Percentiles rank a stretch among this genome's conserved stretches.
Conservation (phyloP, 2,797 vertebrate genomes). For the Anguilla obscura region DNA sequence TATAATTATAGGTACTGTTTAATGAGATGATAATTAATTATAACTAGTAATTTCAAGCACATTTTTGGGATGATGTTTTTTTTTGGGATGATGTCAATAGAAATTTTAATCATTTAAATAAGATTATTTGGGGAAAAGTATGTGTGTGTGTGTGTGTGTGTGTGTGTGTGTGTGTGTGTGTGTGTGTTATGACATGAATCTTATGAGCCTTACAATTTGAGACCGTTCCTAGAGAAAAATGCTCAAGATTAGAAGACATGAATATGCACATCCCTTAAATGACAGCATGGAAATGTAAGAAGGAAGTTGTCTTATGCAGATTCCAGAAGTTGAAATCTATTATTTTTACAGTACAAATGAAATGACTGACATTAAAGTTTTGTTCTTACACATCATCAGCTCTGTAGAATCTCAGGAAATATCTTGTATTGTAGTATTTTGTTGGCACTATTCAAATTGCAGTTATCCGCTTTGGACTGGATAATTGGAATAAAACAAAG, state of each 20-base stretch:
- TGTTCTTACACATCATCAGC: not conserved
- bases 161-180: too few relatives aligned
- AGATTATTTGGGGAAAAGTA: too few relatives aligned
- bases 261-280: too few relatives aligned
- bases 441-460: not conserved
- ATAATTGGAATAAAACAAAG: not conserved
- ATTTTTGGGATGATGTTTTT: not conserved
- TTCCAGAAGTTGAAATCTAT: not conserved
- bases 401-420: not conserved
- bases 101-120: too few relatives aligned
- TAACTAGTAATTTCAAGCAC: not conserved
- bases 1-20: not conserved
- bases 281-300: too few relatives aligned
- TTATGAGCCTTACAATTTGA: too few relatives aligned
- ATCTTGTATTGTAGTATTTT: not conserved
- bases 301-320: too few relatives aligned
- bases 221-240: too few relatives aligned
- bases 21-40: not conserved
- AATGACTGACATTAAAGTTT: not conserved
- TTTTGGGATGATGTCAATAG: not conserved
- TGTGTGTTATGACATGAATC: too few relatives aligned
- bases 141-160: too few relatives aligned
- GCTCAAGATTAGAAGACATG: too few relatives aligned
- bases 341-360: not conserved
- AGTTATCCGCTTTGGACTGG: not conserved